Percentiles rank a stretch among this genome's conserved stretches.
These are phyloP conservation scores for Julus scanicus DNA, from an alignment of 2,888 invertebrate genomes.

Conservation along the genomic window DNA sequence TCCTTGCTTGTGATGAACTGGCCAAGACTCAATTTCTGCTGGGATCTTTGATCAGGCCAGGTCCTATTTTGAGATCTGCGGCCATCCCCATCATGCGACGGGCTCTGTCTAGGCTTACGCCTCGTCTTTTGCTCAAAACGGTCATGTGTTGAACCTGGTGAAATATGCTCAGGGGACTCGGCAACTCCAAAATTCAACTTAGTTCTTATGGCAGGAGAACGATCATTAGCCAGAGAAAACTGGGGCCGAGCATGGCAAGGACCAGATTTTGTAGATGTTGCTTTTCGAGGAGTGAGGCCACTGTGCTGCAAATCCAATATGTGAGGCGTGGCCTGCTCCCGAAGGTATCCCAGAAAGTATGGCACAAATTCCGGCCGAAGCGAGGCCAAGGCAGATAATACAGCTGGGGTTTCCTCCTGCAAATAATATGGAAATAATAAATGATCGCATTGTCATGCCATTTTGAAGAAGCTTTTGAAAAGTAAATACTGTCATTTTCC, in stretches of 20 bases:
- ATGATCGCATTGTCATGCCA: neutral
- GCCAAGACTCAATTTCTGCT: constrained; percentile 29
- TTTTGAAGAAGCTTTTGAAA: neutral
- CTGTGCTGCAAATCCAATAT: constrained; percentile 47
- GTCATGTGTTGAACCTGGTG: neutral
- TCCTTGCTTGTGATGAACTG: neutral
- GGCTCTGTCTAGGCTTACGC: neutral
- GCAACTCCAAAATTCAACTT: neutral
- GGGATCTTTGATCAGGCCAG: constrained; percentile 4
- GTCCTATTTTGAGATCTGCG: neutral
- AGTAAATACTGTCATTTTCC: no score
- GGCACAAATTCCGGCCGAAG: neutral
- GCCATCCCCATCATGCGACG: neutral
- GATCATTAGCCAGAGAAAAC: neutral
- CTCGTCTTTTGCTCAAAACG: neutral
- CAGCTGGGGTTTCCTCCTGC: neutral
- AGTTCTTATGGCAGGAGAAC: neutral
- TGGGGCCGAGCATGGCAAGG: neutral
- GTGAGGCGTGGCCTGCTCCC: neutral
- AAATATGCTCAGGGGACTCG: neutral
- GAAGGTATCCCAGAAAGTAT: neutral
- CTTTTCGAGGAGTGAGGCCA: constrained; percentile 51
- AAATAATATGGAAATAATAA: neutral
- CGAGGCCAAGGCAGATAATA: neutral
- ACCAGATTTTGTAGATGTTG: constrained; percentile 12